A percentile compares a stretch with the other conserved stretches of the same genome.
Conservation (phyloP, 2,888 invertebrate species). For the Alsophila aescularia region DNA sequence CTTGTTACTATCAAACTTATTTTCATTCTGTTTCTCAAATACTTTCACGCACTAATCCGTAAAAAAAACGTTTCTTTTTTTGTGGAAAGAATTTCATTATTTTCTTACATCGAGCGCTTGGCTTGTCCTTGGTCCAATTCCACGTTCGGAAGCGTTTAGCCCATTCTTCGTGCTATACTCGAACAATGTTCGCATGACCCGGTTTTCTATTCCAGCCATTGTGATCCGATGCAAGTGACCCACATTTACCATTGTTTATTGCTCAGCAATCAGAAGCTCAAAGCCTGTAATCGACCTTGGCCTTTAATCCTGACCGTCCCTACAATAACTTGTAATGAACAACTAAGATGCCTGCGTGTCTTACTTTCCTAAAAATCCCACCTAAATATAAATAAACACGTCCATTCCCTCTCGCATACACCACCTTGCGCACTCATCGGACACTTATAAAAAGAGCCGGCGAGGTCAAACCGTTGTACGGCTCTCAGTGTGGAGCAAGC, state of each 20-base stretch:
- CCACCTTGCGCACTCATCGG: constrained; percentile 77
- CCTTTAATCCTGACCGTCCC: constrained; percentile 28
- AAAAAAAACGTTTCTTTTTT: not conserved
- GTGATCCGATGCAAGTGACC: constrained; percentile 60
- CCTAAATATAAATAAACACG: constrained; percentile 78
- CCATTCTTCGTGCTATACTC: constrained; percentile 51
- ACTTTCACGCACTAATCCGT: not conserved
- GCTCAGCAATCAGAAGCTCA: constrained; percentile 46
- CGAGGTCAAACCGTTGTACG: constrained; percentile 72
- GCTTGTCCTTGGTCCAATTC: constrained; percentile 58
- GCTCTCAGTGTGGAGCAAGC: constrained; percentile 76
- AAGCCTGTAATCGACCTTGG: constrained; percentile 40
- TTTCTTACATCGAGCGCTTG: constrained; percentile 12
- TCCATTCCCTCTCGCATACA: constrained; percentile 64
- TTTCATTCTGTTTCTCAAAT: not conserved
- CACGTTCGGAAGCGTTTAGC: constrained; percentile 52
- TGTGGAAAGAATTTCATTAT: constrained; percentile 1
- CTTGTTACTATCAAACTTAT: not conserved
- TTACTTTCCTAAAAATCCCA: constrained; percentile 57
- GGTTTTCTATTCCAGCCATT: constrained; percentile 58
- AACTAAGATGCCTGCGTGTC: constrained; percentile 51
- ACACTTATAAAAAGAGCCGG: constrained; percentile 80
- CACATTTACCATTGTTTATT: constrained; percentile 60
- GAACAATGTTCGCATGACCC: constrained; percentile 70
- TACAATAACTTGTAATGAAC: constrained; percentile 13